phyloP scores from a whole-genome alignment of 2,888 invertebrate genomes.

The Eupithecia subfuscata region DNA sequence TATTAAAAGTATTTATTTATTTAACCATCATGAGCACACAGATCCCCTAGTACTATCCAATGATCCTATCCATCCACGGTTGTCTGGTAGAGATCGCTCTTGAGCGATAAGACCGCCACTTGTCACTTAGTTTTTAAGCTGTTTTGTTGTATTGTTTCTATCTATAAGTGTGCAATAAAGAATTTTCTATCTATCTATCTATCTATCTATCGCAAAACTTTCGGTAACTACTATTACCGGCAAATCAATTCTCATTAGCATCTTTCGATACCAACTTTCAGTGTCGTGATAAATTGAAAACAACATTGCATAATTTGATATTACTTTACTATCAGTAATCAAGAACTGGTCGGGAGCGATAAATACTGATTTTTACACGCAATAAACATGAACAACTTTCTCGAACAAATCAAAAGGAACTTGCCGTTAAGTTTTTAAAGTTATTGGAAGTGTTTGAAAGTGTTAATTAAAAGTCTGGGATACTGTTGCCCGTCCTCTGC shows the following conservation, averaged over 20 bases:
- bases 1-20: too few species aligned
- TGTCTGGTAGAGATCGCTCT: too few species aligned
- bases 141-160: too few species aligned
- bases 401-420: constrained; percentile 6
- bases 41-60: too few species aligned
- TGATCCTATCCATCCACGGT: too few species aligned
- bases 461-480: constrained; percentile 4
- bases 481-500: background rate
- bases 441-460: constrained; percentile 1
- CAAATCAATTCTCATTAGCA: background rate
- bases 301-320: constrained; percentile 25
- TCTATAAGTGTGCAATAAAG: too few species aligned
- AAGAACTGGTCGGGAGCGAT: constrained; percentile 28
- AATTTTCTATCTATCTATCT: too few species aligned
- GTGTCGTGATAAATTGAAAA: constrained; percentile 8
- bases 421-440: constrained; percentile 1
- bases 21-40: too few species aligned
- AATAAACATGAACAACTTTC: constrained; percentile 39
- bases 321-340: constrained; percentile 34
- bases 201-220: too few species aligned
- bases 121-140: too few species aligned
- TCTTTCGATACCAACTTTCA: constrained; percentile 1
- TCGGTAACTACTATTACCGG: background rate
- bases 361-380: constrained; percentile 38
- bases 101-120: too few species aligned